Evolutionary conservation across 2,888 invertebrate species (phyloP).

Genomic region (Drosophila hawaiiensis): DNA sequence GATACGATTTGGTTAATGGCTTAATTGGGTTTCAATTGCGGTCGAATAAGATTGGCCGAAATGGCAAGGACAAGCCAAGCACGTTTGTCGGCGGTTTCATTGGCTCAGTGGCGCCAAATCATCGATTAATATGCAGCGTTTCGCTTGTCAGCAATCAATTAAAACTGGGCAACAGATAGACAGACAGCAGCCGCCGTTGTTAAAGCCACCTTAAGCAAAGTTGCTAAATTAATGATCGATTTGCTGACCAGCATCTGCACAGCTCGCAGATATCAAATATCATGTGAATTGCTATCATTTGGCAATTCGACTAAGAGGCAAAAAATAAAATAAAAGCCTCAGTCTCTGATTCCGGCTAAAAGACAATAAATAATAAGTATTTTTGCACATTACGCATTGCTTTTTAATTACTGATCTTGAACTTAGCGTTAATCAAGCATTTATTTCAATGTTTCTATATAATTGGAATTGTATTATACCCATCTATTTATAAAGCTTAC

Average conservation of each 20-base stretch:
- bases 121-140: slow-evolving; percentile 56
- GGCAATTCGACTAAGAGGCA: slow-evolving; percentile 24
- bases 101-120: slow-evolving; percentile 48
- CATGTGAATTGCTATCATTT: slow-evolving; percentile 29
- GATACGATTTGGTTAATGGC: slow-evolving; percentile 32
- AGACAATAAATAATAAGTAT: slow-evolving; percentile 21
- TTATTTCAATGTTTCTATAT: slow-evolving; percentile 46
- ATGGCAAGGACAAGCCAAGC: slow-evolving; percentile 60
- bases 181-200: slow-evolving; percentile 25
- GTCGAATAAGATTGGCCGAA: slow-evolving; percentile 55
- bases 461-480: slow-evolving; percentile 47
- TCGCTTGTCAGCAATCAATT: slow-evolving; percentile 66
- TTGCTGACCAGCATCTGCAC: slow-evolving; percentile 13
- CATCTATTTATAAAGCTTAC: slow-evolving; percentile 40
- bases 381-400: slow-evolving; percentile 44
- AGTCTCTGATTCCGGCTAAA: slow-evolving; percentile 36
- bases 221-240: slow-evolving; percentile 56
- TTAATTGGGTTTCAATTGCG: slow-evolving; percentile 40
- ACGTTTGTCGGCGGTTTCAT: slow-evolving; percentile 22
- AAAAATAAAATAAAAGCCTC: slow-evolving; percentile 22
- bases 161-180: slow-evolving; percentile 29
- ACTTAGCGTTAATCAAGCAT: slow-evolving; percentile 60
- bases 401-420: slow-evolving; percentile 58
- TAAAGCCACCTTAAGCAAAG: slow-evolving; percentile 52
- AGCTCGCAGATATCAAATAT: slow-evolving; percentile 37